Evolutionary conservation across 2,888 invertebrate genomes (phyloP), one percentile per base, ranked within the genome.

Genomic region (Volucella bombylans): DNA sequence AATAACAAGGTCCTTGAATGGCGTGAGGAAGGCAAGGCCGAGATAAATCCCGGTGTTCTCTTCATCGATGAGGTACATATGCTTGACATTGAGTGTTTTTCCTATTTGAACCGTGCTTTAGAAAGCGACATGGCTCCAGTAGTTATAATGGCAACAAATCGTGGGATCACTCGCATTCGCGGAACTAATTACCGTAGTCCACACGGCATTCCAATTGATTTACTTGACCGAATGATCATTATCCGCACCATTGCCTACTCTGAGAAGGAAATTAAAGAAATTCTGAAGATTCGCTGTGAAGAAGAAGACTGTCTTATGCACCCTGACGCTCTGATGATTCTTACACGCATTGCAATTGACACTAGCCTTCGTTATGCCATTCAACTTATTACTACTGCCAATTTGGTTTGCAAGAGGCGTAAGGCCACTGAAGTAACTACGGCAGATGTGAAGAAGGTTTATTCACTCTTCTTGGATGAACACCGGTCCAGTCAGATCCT

Each of bases 11-110:
- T 99, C 0, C 96, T 97, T 0, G 99, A 99, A 91, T 99, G 99
- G 99, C 93, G 99, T 23, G 99, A 99, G 90, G 99, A 99, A 91
- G 99, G 99, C 1, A 99, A 99, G 91, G 99, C 99, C 0, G 99
- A 99, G 92, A 98, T 99, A 89, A 97, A 99, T 45, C 99, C 99
- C 0, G 99, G 99, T 0, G 99, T 99, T 1, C 93, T 99, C 2
- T 99, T 99, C 89, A 96, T 99, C 87, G 99, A 99, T 90, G 99
- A 99, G 93, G 96, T 97, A 0, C 99, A 99, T 90, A 99, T 99
- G 99, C 92, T 99, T 87, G 99, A 99, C 91, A 98, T 99, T 54
- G 99, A 99, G 91, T 99, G 99, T 90, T 99, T 99, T 93, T 99
- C 99, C 0, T 99, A 96, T 92, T 93, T 99, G 8, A 99, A 99